phyloP scores from a whole-genome alignment of 2,888 invertebrate species.

The Ormyrus thymus region DNA sequence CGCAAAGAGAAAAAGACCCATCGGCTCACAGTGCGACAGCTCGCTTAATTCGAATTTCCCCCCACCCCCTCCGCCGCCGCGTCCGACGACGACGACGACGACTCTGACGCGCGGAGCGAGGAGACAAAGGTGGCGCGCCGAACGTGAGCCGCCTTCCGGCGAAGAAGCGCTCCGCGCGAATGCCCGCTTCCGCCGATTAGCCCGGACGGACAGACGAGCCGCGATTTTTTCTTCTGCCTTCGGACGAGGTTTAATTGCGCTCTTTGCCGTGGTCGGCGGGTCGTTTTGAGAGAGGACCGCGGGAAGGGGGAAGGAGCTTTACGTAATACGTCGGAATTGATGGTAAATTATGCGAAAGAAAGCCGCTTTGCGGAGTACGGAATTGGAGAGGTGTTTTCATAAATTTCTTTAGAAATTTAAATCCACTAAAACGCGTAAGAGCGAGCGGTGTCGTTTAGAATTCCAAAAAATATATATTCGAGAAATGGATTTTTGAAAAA shows the following conservation, averaged over 20 bases:
- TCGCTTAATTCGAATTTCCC: background rate
- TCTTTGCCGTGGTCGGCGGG: too few species aligned
- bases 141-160: background rate
- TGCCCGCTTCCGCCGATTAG: conserved; percentile 5
- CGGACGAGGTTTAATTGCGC: too few species aligned
- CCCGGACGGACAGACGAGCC: too few species aligned
- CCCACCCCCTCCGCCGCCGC: background rate
- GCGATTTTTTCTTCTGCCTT: too few species aligned
- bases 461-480: background rate
- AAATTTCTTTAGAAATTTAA: too few species aligned
- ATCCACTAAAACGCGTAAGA: too few species aligned
- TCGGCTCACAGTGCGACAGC: background rate
- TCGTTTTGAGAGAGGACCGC: too few species aligned
- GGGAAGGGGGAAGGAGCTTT: too few species aligned
- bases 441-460: background rate
- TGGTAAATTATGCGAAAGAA: too few species aligned
- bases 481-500: background rate
- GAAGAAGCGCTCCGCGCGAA: background rate
- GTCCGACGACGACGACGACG: background rate
- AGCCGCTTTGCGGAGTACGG: too few species aligned
- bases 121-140: conserved; percentile 24
- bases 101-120: background rate
- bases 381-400: too few species aligned
- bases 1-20: conserved; percentile 1
- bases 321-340: too few species aligned